These are phyloP conservation scores for Tachysurus vachellii DNA, from an alignment of 2,113 vertebrate genomes.

Conservation along the genomic window DNA sequence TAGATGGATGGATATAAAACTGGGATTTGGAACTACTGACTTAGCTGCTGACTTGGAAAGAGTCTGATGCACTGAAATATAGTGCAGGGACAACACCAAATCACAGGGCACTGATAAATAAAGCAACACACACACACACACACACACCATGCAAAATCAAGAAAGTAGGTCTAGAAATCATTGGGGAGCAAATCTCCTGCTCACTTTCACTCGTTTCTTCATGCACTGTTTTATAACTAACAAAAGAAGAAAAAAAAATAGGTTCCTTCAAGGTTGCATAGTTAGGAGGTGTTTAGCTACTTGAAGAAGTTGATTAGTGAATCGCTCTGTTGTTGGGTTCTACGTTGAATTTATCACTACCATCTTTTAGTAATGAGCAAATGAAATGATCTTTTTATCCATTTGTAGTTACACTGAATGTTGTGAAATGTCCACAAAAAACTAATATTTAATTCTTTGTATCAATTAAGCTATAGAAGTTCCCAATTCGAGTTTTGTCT, in stretches of 20 bases:
- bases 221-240: background rate
- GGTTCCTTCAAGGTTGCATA: slow-evolving; percentile 8
- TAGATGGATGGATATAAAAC: no score
- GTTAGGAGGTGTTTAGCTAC: background rate
- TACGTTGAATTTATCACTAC: background rate
- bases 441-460: background rate
- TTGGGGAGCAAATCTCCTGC: background rate
- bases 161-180: slow-evolving; percentile 31
- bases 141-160: background rate
- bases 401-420: background rate
- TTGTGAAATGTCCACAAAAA: background rate
- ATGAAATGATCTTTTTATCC: background rate
- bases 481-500: background rate
- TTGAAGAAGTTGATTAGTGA: background rate
- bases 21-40: background rate
- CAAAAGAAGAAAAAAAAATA: background rate
- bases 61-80: slow-evolving; percentile 76
- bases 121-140: slow-evolving; percentile 29
- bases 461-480: background rate
- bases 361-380: background rate
- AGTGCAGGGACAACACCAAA: slow-evolving; percentile 81
- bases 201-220: background rate
- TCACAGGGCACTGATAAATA: slow-evolving; percentile 65
- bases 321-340: background rate
- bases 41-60: slow-evolving; percentile 51